Conservation (phyloP, 64 coral and sea anemone species). For the Montipora sp. region DNA sequence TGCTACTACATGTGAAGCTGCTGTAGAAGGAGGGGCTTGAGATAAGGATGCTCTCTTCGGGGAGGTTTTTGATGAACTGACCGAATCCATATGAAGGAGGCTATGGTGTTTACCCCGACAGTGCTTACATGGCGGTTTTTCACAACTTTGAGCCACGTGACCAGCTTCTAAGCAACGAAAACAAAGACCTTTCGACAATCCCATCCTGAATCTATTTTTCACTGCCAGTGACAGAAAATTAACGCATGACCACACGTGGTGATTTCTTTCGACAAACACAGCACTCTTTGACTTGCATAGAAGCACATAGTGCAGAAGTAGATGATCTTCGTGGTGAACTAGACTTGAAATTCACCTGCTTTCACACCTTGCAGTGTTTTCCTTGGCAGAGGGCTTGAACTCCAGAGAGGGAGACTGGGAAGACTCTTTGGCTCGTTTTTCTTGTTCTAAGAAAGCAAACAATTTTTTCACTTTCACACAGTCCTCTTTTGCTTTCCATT, state of each 20-base stretch:
- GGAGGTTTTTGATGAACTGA: no score
- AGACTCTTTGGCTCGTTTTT: not conserved
- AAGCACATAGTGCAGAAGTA: not conserved
- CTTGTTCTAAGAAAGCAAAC: slow-evolving; percentile 14
- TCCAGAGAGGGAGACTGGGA: slow-evolving; percentile 12
- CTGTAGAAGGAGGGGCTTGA: not conserved
- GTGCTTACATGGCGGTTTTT: slow-evolving; percentile 14
- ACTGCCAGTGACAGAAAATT: slow-evolving; percentile 10
- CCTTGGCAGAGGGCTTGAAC: not conserved
- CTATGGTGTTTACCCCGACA: not conserved
- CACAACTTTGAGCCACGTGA: slow-evolving; percentile 3
- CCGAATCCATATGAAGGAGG: slow-evolving; percentile 2
- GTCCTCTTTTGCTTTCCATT: not conserved
- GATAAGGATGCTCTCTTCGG: not conserved
- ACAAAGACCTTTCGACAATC: not conserved
- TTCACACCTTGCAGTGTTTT: not conserved
- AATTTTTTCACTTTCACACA: slow-evolving; percentile 16
- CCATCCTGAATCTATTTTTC: slow-evolving; percentile 21
- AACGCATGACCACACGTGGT: not conserved
- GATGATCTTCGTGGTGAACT: not conserved
- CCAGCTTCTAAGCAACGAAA: slow-evolving; percentile 15
- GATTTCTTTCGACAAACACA: not conserved
- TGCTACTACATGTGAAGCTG: not conserved
- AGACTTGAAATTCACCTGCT: not conserved
- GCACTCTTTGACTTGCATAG: not conserved